phyloP scores from a whole-genome alignment of 2,797 vertebrate species.

The Chaunax sp. region DNA sequence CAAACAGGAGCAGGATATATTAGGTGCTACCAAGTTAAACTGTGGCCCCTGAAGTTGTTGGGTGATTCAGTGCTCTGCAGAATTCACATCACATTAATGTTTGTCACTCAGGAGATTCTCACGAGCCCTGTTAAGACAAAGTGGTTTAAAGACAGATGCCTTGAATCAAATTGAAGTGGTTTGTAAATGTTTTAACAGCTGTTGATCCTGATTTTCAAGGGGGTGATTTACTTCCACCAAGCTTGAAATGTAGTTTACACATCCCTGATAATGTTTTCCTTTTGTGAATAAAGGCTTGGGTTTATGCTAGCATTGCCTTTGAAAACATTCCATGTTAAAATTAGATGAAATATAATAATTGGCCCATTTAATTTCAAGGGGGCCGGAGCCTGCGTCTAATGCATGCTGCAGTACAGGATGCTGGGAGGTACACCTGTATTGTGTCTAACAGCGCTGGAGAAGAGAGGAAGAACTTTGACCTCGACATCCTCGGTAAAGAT shows the following conservation, averaged over 20 bases:
- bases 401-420: constrained; percentile 83
- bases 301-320: neutral
- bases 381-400: constrained; percentile 89
- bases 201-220: constrained; percentile 22
- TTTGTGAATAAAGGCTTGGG: neutral
- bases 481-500: constrained; percentile 89
- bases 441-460: constrained; percentile 92
- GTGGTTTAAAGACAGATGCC: constrained; percentile 15
- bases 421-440: constrained; percentile 91
- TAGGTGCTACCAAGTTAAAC: constrained; percentile 41
- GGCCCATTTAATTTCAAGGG: constrained; percentile 76
- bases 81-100: neutral
- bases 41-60: neutral
- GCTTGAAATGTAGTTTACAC: neutral
- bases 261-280: constrained; percentile 3
- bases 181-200: constrained; percentile 51
- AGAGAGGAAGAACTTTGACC: constrained; percentile 88
- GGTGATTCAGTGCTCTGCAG: neutral
- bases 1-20: no score
- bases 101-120: constrained; percentile 36
- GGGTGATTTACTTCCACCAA: neutral
- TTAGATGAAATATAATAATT: constrained; percentile 3
- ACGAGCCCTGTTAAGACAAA: constrained; percentile 1
- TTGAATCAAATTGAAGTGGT: constrained; percentile 15
- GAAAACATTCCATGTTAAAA: constrained; percentile 7